Base-by-base conservation (phyloP, 2,113 vertebrate genomes). In the Eleginops maclovinus region DNA sequence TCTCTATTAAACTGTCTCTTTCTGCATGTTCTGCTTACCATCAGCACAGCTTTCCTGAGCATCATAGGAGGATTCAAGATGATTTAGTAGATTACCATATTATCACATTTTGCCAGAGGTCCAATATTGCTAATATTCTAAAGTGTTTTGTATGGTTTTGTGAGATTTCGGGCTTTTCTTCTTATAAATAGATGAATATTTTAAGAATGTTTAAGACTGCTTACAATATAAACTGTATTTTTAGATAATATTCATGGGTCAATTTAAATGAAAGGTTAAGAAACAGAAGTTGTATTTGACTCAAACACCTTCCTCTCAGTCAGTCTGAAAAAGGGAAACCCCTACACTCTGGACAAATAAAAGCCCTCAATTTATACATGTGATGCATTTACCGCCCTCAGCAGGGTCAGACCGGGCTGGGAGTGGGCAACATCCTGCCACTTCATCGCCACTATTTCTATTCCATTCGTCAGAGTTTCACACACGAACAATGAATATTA, bases 391-490 rank as follows among this genome's bases (percentile, higher is more conserved):
- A 7, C 1, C 55, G 15, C 8, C 50, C 36, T 51, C n/a, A 74
- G 17, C 24, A 28, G 31, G 9, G 15, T 54, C 15, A 67, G 14
- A 51, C 19, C 47, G 36, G 10, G 22, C 40, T 56, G 17, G 19
- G n/a, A 63, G 60, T 49, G 61, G 54, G 17, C 31, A 50, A 72
- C 65, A 54, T 77, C 60, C 22, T 65, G 50, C 13, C 4, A 50
- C 43, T 74, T 46, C 13, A 22, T 10, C 22, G 21, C n/a, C 24
- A 44, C n/a, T 41, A 10, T 60, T 16, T 15, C 68, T 8, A 36
- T 55, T 44, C 41, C 44, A 9, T 73, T 36, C 36, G 36, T 66
- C 44, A 71, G 36, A 36, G 58, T 24, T 60, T 76, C 55, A 56
- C 17, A 53, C 24, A 66, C 66, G n/a, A 16, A 1, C 51, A 65